Evolutionary conservation across 2,888 invertebrate species (phyloP).

Genomic region (Campoletis raptor): DNA sequence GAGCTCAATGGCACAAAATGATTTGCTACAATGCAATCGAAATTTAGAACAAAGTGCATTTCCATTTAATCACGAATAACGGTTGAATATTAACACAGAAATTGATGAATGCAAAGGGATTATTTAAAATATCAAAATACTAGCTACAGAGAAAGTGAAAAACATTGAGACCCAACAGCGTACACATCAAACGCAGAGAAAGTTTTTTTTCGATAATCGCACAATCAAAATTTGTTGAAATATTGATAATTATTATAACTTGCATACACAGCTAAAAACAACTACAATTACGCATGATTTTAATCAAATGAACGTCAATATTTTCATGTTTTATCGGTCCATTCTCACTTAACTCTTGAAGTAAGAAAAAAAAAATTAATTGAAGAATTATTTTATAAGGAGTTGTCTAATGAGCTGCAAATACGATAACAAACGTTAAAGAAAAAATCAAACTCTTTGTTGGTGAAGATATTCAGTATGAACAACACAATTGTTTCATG

Average conservation of each 20-base stretch:
- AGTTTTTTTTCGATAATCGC: background rate
- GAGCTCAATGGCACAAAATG: background rate
- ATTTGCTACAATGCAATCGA: background rate
- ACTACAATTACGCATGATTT: background rate
- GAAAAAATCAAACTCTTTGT: background rate
- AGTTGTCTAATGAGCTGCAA: background rate
- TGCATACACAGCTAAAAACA: background rate
- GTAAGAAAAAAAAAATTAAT: background rate
- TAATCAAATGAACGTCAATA: background rate
- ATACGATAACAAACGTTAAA: background rate
- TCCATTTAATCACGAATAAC: background rate
- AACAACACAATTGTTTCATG: conserved; percentile 13
- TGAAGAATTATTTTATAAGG: background rate
- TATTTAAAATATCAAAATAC: too few relatives aligned
- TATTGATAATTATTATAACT: background rate
- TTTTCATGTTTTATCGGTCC: background rate
- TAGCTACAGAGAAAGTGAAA: background rate
- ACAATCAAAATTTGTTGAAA: background rate
- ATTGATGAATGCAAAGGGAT: too few relatives aligned
- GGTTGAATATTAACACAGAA: background rate
- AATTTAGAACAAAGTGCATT: background rate
- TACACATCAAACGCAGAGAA: background rate
- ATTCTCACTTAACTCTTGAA: background rate
- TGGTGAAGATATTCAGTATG: background rate
- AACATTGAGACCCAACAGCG: background rate